A percentile compares a stretch with the other conserved stretches of the same genome.
Evolutionary conservation across 2,888 invertebrate species (phyloP).

Genomic region (Chymomyza fuscimana): DNA sequence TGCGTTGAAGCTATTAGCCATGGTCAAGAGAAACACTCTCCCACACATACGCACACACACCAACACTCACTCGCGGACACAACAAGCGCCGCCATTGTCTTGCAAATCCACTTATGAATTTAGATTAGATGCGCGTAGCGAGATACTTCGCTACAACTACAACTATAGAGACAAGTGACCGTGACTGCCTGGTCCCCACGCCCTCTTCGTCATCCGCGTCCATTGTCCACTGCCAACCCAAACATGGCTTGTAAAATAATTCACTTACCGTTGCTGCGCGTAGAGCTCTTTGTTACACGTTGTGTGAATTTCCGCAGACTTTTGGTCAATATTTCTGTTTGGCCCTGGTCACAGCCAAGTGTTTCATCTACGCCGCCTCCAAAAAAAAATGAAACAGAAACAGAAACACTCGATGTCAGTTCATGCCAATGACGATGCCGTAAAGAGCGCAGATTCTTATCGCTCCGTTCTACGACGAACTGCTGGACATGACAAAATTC

Average conservation of each 20-base stretch:
- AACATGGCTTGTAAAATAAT: conserved; percentile 36
- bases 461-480: conserved; percentile 52
- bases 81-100: conserved; percentile 46
- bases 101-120: conserved; percentile 53
- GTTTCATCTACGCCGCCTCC: conserved; percentile 68
- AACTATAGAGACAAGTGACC: not conserved
- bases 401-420: not conserved
- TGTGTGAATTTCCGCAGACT: conserved; percentile 21
- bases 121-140: conserved; percentile 49
- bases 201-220: conserved; percentile 9
- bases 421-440: conserved; percentile 17
- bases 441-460: conserved; percentile 63
- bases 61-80: conserved; percentile 38
- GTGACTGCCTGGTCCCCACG: conserved; percentile 23
- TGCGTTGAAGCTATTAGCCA: conserved; percentile 2
- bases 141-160: not conserved
- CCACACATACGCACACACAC: conserved; percentile 59
- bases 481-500: conserved; percentile 61
- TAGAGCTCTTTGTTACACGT: conserved; percentile 34
- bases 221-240: conserved; percentile 27
- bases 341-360: conserved; percentile 27
- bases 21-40: conserved; percentile 2
- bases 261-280: conserved; percentile 23
- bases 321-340: conserved; percentile 55
- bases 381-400: not conserved